A percentile compares a stretch with the other conserved stretches of the same genome.
Conservation (phyloP, 2,113 vertebrate species). For the Polypterus bichir region DNA sequence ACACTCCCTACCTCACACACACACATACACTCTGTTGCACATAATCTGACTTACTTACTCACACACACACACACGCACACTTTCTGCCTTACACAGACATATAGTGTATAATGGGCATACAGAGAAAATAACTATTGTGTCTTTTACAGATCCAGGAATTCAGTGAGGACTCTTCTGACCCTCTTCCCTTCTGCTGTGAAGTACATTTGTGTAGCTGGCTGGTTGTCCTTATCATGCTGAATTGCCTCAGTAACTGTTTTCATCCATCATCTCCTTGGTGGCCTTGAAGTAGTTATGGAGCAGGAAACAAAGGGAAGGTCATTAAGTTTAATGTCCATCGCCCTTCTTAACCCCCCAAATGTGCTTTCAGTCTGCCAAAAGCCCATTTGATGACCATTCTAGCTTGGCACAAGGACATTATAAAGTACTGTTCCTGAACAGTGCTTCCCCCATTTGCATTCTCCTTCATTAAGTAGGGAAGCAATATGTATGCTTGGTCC, state of each 20-base stretch:
- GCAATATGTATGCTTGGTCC: too few relatives aligned
- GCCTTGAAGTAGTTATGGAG: slow-evolving; percentile 18
- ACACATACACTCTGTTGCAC: too few relatives aligned
- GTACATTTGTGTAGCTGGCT: slow-evolving; percentile 4
- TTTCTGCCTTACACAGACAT: background rate
- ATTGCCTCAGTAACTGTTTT: slow-evolving; percentile 9
- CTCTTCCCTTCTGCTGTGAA: slow-evolving; percentile 3
- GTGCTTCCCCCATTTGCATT: too few relatives aligned
- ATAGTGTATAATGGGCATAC: background rate
- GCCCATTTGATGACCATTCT: too few relatives aligned
- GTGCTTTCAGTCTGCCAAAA: too few relatives aligned
- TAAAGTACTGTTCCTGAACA: too few relatives aligned
- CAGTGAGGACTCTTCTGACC: slow-evolving; percentile 11
- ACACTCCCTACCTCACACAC: too few relatives aligned
- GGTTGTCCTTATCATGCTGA: background rate
- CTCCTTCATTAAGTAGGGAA: too few relatives aligned
- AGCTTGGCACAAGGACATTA: too few relatives aligned
- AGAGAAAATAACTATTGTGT: background rate
- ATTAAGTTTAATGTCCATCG: slow-evolving; percentile 19
- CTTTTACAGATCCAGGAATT: slow-evolving; percentile 8
- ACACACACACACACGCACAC: too few relatives aligned
- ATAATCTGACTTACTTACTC: too few relatives aligned
- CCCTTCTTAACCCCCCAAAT: background rate
- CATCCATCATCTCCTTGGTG: slow-evolving; percentile 7
- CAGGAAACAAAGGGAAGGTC: slow-evolving; percentile 14